Evolutionary conservation across 2,888 invertebrate species (phyloP), one percentile per base, ranked within the genome.

Genomic region (Ceriagrion tenellum): DNA sequence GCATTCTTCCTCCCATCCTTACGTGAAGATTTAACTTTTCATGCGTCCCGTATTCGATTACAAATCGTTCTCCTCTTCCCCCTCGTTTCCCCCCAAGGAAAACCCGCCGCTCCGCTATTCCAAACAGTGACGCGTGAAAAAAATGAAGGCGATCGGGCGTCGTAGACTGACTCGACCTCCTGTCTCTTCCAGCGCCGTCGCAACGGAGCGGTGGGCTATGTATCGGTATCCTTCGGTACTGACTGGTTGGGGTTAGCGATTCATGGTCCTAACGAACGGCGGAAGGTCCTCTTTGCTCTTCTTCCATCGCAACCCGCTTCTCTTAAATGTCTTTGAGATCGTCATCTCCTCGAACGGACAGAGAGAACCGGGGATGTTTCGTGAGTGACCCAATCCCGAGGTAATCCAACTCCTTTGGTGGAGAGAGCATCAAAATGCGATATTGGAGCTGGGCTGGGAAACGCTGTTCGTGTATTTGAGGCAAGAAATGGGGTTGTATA

Each of bases 331-430:
- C 40, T 40, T 91, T 69, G 40, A 13, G 47, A 69, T 74, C 93
- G 69, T 18, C 93, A 69, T 93, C 93, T 69, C 40, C 93, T 93
- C 40, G 56, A 35, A 30, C 40, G 35, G 35, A 74, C 74, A 69
- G 93, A 81, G 35, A 35, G 81, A 69, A 55, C 69, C 47, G 69
- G 74, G 63, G 69, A 69, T 69, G 16, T 47, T 69, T 40, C 93
- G 69, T 93, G 93, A 93, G 74, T 74, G 93, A 93, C 69, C 40
- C 20, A 2, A 16, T 59, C 74, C 69, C 55, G 47, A 16, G 26
- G 93, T 74, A 93, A 93, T 93, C 93, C 93, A 93, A 93, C 69
- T 74, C 93, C 26, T 69, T 18, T 56, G 69, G 23, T 23, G 91
- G 40, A 69, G 63, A 47, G 91, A 47, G 40, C 69, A 47, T 93